Base-by-base conservation (phyloP, 2,888 invertebrate species). In the Agrotis exclamationis region DNA sequence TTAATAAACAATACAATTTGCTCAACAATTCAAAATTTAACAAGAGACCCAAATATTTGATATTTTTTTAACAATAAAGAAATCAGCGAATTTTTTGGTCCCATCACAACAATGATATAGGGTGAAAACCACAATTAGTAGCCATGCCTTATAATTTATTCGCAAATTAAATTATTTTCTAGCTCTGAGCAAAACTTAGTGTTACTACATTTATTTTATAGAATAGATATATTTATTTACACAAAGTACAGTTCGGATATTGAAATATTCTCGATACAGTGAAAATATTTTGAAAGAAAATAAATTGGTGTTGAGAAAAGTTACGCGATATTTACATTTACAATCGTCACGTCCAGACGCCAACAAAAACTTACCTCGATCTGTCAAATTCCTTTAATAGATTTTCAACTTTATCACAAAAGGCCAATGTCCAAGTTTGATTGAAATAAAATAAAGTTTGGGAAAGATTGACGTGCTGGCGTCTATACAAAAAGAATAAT, bases 71-170 rank as follows among this genome's bases (percentile, higher is more conserved):
- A 70, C 57, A 76, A 74, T 59, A 86, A 86, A 85, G 71, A 81
- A 87, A 86, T 82, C 82, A 84, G 82, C 82, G 74, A 85, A 88
- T 84, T 87, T 88, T 86, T 91, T 92, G 92, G 92, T 91, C 92
- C 92, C 92, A 91, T 90, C 85, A 86, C 86, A 90, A 87, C 86
- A 89, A 87, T 86, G 77, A 86, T 89, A 86, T 57, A 76, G 71
- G 68, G 64, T 70, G 54, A 69, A 69, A 82, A 74, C 76, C 72
- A 80, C 76, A 75, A 74, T 80, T 80, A 63, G n/a, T 63, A 65
- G 69, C 62, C 59, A 69, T 68, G 70, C 59, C 22, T 65, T 75
- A 70, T 24, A 47, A 68, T 74, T 58, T 69, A 48, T 58, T 48
- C 3, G 74, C 74, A 63, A 75, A 33, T 39, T 28, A 74, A 63